Base-by-base conservation (phyloP, 1,140 invertebrate species). In the Drosophila auraria region DNA sequence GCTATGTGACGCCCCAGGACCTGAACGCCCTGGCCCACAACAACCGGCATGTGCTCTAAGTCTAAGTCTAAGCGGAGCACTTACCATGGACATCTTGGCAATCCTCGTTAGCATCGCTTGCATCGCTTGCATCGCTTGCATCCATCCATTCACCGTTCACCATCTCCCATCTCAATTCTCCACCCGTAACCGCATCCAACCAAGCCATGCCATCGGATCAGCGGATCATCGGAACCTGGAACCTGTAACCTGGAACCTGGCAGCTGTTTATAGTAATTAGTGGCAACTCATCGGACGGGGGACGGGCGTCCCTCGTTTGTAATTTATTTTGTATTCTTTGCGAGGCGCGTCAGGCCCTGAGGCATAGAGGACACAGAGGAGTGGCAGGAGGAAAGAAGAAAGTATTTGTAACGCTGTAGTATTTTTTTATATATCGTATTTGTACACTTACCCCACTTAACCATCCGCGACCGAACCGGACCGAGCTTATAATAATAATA, bases 1-100 rank as follows among this genome's bases (percentile, higher is more conserved):
- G 86, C 33, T 89, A 89, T 61, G 86, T 89, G 33, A 89, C 86
- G 68, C 84, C 81, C 14, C 84, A 86, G 70, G 82, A 89, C 40
- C 47, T 89, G 7, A 89, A 80, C 27, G 86, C 87, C 17, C 45
- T 89, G 50, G 86, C 86, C n/a, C 86, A 82, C 59, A 89, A 90
- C 56, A 56, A 89, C 47, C 49, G 84, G 20, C 86, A 90, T 56
- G 83, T 86, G 64, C 75, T 90, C 53, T 89, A 82, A 66, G 30
- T 90, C 53, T 89, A 82, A 69, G 65, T n/a, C 20, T 20, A 51
- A 33, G 15, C 7, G 36, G 25, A 69, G 66, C 25, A 14, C 59
- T 25, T 25, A 61, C 23, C 44, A 38, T 6, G 33, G 36, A 27
- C 30, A 47, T 36, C 33, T 33, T 44, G 30, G n/a, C 47, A 23